phyloP scores from a whole-genome alignment of 2,113 vertebrate species.

The Opisthocomus hoazin region DNA sequence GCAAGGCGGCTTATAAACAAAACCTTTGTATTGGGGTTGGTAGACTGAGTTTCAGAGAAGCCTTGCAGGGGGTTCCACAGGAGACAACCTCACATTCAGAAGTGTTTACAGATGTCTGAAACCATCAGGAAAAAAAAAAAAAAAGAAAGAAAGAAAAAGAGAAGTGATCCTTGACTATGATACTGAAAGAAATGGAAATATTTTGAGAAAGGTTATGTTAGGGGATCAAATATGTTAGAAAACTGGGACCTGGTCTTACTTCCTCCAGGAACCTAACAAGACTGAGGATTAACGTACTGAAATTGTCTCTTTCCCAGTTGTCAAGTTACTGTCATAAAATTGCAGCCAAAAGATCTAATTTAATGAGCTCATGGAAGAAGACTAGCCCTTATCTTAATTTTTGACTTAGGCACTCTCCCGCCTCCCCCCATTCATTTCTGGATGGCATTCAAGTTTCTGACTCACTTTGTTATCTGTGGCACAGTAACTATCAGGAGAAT shows the following conservation, averaged over 20 bases:
- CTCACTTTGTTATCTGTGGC: conserved; percentile 22
- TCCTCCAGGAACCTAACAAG: background rate
- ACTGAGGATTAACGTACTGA: background rate
- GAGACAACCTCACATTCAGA: background rate
- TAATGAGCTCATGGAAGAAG: conserved; percentile 44
- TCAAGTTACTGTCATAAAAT: background rate
- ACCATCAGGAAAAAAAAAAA: background rate
- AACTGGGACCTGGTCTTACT: background rate
- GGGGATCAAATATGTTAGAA: background rate
- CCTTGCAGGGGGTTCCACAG: background rate
- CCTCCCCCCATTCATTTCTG: background rate
- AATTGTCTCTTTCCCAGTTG: background rate
- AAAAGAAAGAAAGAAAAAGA: background rate
- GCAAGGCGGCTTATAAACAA: accelerated
- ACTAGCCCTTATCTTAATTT: background rate
- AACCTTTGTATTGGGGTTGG: background rate
- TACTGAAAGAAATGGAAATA: background rate
- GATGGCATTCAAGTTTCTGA: conserved; percentile 27
- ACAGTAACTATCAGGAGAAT: background rate
- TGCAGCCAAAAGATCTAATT: background rate
- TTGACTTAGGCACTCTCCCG: background rate
- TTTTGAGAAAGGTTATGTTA: background rate
- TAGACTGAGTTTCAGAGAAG: background rate
- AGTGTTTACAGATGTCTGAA: background rate
- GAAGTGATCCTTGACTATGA: background rate